A percentile compares a stretch with the other conserved stretches of the same genome.
Evolutionary conservation across 2,888 invertebrate species (phyloP).

Genomic region (Amaurobius ferox): DNA sequence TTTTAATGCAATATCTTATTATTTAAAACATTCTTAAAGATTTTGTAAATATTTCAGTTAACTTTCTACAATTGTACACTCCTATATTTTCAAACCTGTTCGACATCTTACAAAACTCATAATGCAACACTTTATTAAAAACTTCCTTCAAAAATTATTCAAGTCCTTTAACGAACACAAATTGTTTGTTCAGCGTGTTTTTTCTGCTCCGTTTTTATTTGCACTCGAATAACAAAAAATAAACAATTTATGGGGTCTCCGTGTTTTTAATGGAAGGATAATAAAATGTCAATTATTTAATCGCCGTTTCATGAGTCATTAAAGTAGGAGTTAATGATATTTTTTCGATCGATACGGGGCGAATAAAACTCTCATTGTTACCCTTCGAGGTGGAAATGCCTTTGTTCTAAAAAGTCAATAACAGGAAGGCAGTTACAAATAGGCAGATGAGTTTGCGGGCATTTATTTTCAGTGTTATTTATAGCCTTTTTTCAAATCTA

Average conservation of each 20-base stretch:
- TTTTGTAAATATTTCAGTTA: no score
- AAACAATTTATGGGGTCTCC: constrained; percentile 8
- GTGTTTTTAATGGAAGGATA: constrained; percentile 22
- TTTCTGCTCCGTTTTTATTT: background rate
- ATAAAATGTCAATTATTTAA: constrained; percentile 72
- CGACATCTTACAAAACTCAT: no score
- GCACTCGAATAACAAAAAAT: background rate
- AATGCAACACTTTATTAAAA: no score
- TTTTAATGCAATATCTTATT: no score
- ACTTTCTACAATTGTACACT: no score
- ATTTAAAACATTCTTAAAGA: no score
- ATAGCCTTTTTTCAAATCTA: no score
- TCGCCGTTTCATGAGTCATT: constrained; percentile 70
- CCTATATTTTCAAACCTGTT: no score
- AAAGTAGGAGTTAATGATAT: constrained; percentile 68
- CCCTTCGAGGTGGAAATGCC: background rate
- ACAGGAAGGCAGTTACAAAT: background rate
- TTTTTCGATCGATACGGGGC: constrained; percentile 19
- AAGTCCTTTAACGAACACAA: no score
- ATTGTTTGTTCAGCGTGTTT: no score
- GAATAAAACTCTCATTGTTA: background rate
- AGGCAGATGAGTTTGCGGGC: background rate
- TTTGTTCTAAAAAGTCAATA: background rate
- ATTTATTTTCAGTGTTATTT: background rate
- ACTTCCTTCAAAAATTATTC: no score